Percentiles rank a stretch among this genome's conserved stretches.
Conservation (phyloP, 2,113 vertebrate genomes). For the Pimephales promelas region DNA sequence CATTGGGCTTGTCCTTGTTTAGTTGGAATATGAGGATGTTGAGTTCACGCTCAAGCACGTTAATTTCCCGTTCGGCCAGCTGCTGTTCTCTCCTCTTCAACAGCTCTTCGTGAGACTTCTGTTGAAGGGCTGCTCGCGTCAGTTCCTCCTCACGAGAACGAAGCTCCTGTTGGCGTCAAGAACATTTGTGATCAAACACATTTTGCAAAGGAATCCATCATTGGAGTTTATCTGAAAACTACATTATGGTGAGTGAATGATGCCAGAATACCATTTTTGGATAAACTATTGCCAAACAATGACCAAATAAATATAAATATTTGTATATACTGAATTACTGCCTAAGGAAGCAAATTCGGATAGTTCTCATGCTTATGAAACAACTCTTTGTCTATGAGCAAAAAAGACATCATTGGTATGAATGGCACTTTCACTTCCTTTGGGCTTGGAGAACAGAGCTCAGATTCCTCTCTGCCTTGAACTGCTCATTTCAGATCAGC, state of each 20-base stretch:
- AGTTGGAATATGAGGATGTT: conserved; percentile 96
- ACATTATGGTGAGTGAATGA: background rate
- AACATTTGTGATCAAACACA: background rate
- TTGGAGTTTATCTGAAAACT: background rate
- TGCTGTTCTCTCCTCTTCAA: conserved; percentile 91
- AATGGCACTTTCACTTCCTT: conserved; percentile 31
- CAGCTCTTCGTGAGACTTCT: conserved; percentile 93
- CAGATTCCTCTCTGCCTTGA: conserved; percentile 11
- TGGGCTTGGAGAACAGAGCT: conserved; percentile 24
- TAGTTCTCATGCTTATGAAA: background rate
- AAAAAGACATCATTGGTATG: background rate
- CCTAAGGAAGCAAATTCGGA: background rate
- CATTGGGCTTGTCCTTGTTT: conserved; percentile 93
- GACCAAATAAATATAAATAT: background rate
- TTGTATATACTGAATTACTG: background rate
- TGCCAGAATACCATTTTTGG: background rate
- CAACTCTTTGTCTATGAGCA: background rate
- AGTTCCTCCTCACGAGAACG: conserved; percentile 93
- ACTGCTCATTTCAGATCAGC: background rate
- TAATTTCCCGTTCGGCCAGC: conserved; percentile 89
- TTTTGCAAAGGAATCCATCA: background rate
- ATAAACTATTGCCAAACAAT: background rate
- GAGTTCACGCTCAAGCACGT: conserved; percentile 92
- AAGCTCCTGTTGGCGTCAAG: conserved; percentile 80
- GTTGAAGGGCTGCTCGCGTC: conserved; percentile 89